A percentile compares a stretch with the other conserved stretches of the same genome.
Evolutionary conservation across 2,797 vertebrate species (phyloP).

Genomic region (Chromis chromis): DNA sequence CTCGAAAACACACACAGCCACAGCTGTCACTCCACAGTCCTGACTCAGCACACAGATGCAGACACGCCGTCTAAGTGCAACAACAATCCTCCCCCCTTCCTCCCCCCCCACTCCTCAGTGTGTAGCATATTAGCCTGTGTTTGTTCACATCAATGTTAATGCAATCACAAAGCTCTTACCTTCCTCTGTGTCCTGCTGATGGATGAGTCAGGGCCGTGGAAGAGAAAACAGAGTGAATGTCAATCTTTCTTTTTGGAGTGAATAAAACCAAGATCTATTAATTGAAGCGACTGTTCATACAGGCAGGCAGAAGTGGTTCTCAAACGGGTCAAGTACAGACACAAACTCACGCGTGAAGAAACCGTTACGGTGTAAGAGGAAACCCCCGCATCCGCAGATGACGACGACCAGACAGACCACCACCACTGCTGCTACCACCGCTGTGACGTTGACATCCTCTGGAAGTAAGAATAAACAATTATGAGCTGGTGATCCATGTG

Average conservation of each 20-base stretch:
- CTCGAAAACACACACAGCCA: slow-evolving; percentile 47
- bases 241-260: slow-evolving; percentile 17
- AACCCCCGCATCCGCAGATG: slow-evolving; percentile 88
- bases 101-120: slow-evolving; percentile 16
- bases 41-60: slow-evolving; percentile 69
- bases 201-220: slow-evolving; percentile 40
- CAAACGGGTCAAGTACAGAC: neutral
- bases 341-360: slow-evolving; percentile 93
- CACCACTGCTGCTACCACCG: slow-evolving; percentile 86
- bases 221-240: slow-evolving; percentile 51
- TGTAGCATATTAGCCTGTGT: slow-evolving; percentile 62
- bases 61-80: slow-evolving; percentile 49
- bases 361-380: slow-evolving; percentile 90
- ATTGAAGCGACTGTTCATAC: neutral
- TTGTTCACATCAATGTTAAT: slow-evolving; percentile 77
- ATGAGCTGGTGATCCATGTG: neutral
- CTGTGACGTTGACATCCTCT: slow-evolving; percentile 93
- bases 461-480: neutral
- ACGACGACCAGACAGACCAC: slow-evolving; percentile 85
- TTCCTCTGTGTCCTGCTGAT: slow-evolving; percentile 88
- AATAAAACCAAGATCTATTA: slow-evolving; percentile 10
- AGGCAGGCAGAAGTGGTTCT: neutral
- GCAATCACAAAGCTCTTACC: slow-evolving; percentile 83
- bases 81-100: slow-evolving; percentile 28
- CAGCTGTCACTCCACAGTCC: slow-evolving; percentile 71